Evolutionary conservation across 2,888 invertebrate species (phyloP), one percentile per base, ranked within the genome.

Genomic region (Timema cristinae): DNA sequence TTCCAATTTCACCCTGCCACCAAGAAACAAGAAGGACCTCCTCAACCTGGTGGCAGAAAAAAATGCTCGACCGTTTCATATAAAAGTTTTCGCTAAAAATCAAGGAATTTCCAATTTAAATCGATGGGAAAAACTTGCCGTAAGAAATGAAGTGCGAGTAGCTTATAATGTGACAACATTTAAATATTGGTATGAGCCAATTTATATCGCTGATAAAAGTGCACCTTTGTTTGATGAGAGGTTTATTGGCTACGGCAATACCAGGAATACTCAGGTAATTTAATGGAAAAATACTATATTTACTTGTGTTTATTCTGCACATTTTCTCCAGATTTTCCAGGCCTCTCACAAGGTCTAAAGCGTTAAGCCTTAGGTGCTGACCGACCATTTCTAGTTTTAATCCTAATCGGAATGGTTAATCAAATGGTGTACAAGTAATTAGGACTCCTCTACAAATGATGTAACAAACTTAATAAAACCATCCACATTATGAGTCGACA

Each of bases 221-320:
- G 80, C 79, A 49, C 82, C 82, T 11, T 76, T 77, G 7, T 80
- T 81, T 72, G 82, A 82, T 73, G 82, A 82, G 73, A 75, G 82
- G 50, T 82, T 82, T 73, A 74, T 82, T 50, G 82, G 82, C n/a
- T 82, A 81, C 73, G 82, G 82, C 16, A 81, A 80, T 76, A 82
- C 81, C 7, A 77, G 82, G 68, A 82, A 82, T 74, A 81, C 81
- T 9, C 82, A 82, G 79, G 82, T 82, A 75, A 71, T 72, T 49
- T 6, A 32, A 1, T 15, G n/a, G 7, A 50, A 68, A 11, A 10
- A 6, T 7, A 49, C 56, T 15, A 32, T 10, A n/a, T 52, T 52
- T n/a, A 32, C 32, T 32, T 4, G 4, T 32, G 1, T 32, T 32
- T 32, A 32, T 2, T 32, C 32, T 32, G 32, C 32, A 32, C 32